Evolutionary conservation across 2,113 vertebrate species (phyloP).

Genomic region (Riparia riparia): DNA sequence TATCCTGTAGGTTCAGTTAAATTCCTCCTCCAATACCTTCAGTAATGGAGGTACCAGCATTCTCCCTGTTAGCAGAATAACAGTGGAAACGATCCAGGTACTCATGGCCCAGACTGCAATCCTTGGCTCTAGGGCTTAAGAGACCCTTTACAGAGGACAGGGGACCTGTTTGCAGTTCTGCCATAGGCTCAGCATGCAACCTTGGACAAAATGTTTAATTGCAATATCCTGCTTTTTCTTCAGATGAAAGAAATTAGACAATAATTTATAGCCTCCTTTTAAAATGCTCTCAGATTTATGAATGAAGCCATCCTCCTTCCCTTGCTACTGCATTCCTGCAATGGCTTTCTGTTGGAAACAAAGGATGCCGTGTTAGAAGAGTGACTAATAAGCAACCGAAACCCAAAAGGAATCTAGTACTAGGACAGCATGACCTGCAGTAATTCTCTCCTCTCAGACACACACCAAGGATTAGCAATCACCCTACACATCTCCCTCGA

Average conservation of each 20-base stretch:
- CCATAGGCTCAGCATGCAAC: not conserved
- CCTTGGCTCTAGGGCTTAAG: not conserved
- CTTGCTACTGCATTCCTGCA: not conserved
- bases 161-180: not conserved
- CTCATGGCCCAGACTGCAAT: not conserved
- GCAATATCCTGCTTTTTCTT: not conserved
- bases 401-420: not conserved
- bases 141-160: not conserved
- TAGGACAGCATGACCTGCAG: not conserved
- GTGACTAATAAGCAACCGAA: not conserved
- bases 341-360: conserved; percentile 8
- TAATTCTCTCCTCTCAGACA: not conserved
- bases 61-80: not conserved
- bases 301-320: conserved; percentile 43
- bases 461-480: not conserved
- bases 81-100: not conserved
- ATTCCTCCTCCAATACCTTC: not conserved
- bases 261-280: conserved; percentile 19
- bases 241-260: conserved; percentile 26
- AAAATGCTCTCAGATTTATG: conserved; percentile 35
- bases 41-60: not conserved
- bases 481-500: not conserved
- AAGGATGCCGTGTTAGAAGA: not conserved
- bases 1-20: not conserved
- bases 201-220: not conserved